These are phyloP conservation scores for Lordiphosa mommai DNA, from an alignment of 1,140 invertebrate genomes.

Conservation along the genomic window DNA sequence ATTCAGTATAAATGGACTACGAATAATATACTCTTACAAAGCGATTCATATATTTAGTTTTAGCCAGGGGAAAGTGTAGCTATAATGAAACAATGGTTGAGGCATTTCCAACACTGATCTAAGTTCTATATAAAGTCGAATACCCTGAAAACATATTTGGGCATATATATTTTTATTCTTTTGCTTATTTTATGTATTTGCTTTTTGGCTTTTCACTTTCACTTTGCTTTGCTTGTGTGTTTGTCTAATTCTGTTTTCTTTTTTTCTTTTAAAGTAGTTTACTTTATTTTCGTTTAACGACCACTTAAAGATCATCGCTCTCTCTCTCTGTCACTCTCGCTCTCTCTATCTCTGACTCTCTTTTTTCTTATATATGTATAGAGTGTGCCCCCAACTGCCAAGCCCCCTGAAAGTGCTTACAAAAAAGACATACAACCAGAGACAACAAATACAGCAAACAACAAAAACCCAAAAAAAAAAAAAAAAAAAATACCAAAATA, in stretches of 20 bases:
- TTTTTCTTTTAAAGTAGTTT: constrained; percentile 13
- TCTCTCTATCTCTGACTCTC: constrained; percentile 2
- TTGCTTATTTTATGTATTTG: no score
- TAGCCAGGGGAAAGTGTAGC: no score
- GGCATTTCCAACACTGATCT: no score
- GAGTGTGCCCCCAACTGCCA: constrained; percentile 20
- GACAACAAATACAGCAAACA: constrained; percentile 14
- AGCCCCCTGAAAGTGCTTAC: constrained; percentile 43
- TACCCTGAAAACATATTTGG: no score
- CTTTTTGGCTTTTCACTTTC: background rate
- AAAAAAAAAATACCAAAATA: constrained; percentile 25
- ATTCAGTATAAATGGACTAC: no score
- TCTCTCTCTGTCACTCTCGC: constrained; percentile 2
- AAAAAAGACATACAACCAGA: constrained; percentile 17
- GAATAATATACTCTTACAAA: no score
- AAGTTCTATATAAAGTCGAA: no score
- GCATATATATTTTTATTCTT: no score
- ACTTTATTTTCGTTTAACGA: constrained; percentile 12
- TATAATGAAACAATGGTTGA: no score
- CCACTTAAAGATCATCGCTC: background rate
- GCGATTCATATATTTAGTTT: no score
- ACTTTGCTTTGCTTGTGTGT: constrained; percentile 28
- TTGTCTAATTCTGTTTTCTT: background rate
- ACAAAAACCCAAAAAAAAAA: constrained; percentile 12
- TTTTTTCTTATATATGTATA: constrained; percentile 3